A percentile compares a stretch with the other conserved stretches of the same genome.
phyloP scores from a whole-genome alignment of 2,113 vertebrate genomes.

The Epinephelus moara region DNA sequence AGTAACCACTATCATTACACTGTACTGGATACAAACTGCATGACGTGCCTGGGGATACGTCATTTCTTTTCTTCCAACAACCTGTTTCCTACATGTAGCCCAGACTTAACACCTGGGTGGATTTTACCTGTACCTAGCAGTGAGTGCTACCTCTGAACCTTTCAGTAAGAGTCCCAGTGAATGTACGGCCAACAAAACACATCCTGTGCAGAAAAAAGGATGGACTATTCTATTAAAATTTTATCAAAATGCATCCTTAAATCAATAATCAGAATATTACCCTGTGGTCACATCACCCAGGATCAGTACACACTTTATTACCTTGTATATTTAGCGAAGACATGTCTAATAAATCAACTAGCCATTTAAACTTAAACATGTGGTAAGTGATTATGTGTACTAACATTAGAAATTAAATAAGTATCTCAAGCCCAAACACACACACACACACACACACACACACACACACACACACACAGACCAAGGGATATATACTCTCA shows the following conservation, averaged over 20 bases:
- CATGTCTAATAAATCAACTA: neutral
- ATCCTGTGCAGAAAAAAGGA: neutral
- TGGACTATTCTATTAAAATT: neutral
- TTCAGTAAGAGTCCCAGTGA: neutral
- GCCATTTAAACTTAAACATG: constrained; percentile 14
- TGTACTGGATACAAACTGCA: neutral
- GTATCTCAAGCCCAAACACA: neutral
- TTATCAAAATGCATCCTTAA: constrained; percentile 11
- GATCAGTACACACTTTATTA: constrained; percentile 31
- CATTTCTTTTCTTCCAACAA: neutral
- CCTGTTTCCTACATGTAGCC: neutral
- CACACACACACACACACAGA: constrained; percentile 26
- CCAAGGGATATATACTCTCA: constrained; percentile 71
- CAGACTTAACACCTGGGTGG: neutral
- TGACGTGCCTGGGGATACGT: neutral
- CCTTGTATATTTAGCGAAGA: neutral
- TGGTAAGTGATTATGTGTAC: neutral
- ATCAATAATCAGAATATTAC: neutral
- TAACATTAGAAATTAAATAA: constrained; percentile 39
- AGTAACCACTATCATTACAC: neutral
- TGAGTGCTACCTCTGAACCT: neutral
- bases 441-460: constrained; percentile 7
- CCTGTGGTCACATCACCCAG: constrained; percentile 54
- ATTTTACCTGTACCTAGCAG: neutral
- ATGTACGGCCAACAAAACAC: constrained; percentile 9